These are phyloP conservation scores for Paedocypris micromegethes DNA, from an alignment of 2,797 vertebrate genomes.

Conservation along the genomic window DNA sequence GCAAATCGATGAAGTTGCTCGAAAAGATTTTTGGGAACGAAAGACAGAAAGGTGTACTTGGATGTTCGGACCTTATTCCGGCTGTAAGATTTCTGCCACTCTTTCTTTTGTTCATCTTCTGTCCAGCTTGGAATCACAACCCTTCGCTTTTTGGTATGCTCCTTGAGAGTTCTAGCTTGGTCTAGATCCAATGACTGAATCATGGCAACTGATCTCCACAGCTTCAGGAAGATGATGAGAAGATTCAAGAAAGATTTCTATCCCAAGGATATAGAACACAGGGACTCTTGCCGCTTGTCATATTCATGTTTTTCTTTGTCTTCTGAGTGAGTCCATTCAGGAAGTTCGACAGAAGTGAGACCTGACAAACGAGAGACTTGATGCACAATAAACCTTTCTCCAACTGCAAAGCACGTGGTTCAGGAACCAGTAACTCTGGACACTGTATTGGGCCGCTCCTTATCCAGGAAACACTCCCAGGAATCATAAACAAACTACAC, in stretches of 20 bases:
- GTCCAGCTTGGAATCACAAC: constrained; percentile 46
- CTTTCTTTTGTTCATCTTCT: constrained; percentile 37
- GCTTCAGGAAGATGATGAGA: constrained; percentile 2
- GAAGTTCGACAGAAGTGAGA: background rate
- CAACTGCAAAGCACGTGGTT: background rate
- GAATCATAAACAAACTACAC: constrained; percentile 51
- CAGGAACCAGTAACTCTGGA: constrained; percentile 13
- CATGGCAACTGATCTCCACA: constrained; percentile 10
- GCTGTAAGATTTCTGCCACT: constrained; percentile 41
- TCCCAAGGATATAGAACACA: constrained; percentile 14
- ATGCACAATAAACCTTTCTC: background rate
- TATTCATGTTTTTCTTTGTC: constrained; percentile 2
- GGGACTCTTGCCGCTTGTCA: background rate
- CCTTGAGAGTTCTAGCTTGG: constrained; percentile 7
- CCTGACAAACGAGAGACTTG: constrained; percentile 9
- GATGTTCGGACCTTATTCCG: constrained; percentile 61
- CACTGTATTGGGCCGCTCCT: constrained; percentile 47
- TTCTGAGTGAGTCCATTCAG: background rate
- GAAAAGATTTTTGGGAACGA: constrained; percentile 68
- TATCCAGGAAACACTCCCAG: constrained; percentile 23
- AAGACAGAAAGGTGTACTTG: constrained; percentile 65
- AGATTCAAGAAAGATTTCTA: constrained; percentile 10
- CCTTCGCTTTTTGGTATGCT: constrained; percentile 48
- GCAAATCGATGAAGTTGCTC: constrained; percentile 66
- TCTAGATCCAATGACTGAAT: background rate